These are phyloP conservation scores for Thereva nobilitata DNA, from an alignment of 2,888 invertebrate species.

Conservation along the genomic window DNA sequence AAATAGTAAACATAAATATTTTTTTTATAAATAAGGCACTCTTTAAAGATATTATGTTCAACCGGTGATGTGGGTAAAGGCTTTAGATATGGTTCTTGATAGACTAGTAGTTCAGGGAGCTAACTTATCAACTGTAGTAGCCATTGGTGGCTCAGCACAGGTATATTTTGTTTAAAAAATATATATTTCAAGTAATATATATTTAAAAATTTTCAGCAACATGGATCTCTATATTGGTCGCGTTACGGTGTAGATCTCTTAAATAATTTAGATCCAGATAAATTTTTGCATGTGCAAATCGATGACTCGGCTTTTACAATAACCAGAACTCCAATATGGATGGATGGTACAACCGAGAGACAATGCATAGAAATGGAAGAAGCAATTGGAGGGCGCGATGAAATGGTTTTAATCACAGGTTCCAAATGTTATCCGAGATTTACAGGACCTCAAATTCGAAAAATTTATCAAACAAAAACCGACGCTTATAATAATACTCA, in stretches of 20 bases:
- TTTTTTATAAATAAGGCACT: not conserved
- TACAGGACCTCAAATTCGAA: constrained; percentile 92
- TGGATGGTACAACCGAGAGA: constrained; percentile 73
- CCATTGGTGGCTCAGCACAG: constrained; percentile 90
- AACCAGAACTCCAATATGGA: constrained; percentile 89
- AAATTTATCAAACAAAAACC: constrained; percentile 73
- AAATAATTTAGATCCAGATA: constrained; percentile 68
- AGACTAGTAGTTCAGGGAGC: constrained; percentile 79
- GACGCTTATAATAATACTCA: constrained; percentile 76
- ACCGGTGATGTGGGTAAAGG: constrained; percentile 93
- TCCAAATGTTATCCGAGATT: constrained; percentile 64
- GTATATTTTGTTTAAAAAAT: constrained; percentile 60
- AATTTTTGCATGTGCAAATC: constrained; percentile 83
- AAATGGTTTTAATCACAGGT: constrained; percentile 55
- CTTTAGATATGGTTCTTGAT: constrained; percentile 88
- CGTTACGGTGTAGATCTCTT: constrained; percentile 71
- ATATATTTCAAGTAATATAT: not conserved
- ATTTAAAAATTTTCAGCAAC: constrained; percentile 72
- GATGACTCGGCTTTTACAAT: constrained; percentile 75
- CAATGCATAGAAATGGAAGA: constrained; percentile 70
- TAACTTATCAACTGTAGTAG: constrained; percentile 79
- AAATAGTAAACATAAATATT: constrained; percentile 6
- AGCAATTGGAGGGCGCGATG: constrained; percentile 68
- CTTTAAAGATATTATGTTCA: constrained; percentile 73
- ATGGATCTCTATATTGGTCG: constrained; percentile 96